These are phyloP conservation scores for Coreius guichenoti DNA, from an alignment of 2,797 vertebrate genomes.

Conservation along the genomic window DNA sequence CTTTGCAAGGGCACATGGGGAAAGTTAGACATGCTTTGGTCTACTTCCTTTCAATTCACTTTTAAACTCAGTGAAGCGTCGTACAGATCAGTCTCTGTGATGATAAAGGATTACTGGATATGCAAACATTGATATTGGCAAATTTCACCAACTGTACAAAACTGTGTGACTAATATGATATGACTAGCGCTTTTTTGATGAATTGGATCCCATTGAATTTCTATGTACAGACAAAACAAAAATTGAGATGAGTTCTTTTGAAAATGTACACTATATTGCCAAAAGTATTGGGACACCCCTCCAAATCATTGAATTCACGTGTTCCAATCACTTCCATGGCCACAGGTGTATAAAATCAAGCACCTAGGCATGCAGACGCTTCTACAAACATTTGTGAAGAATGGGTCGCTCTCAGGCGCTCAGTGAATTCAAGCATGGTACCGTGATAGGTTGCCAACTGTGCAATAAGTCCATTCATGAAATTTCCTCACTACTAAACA, in stretches of 20 bases:
- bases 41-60: neutral
- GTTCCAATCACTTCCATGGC: too few species aligned
- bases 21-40: conserved; percentile 2
- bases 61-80: conserved; percentile 21
- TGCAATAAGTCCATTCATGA: too few species aligned
- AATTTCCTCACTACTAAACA: too few species aligned
- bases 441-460: too few species aligned
- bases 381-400: too few species aligned
- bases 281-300: too few species aligned
- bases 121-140: neutral
- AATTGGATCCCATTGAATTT: neutral
- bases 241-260: neutral
- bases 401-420: too few species aligned
- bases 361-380: too few species aligned
- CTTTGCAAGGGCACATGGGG: conserved; percentile 1
- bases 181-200: neutral
- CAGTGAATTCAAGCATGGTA: too few species aligned
- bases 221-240: neutral
- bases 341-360: too few species aligned
- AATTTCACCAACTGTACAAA: neutral
- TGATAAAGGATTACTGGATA: neutral
- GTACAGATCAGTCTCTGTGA: neutral
- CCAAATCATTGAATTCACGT: too few species aligned
- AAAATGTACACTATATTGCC: neutral
- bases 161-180: neutral